Base-by-base conservation (phyloP, 2,113 vertebrate genomes). In the Corydoras maculifer region DNA sequence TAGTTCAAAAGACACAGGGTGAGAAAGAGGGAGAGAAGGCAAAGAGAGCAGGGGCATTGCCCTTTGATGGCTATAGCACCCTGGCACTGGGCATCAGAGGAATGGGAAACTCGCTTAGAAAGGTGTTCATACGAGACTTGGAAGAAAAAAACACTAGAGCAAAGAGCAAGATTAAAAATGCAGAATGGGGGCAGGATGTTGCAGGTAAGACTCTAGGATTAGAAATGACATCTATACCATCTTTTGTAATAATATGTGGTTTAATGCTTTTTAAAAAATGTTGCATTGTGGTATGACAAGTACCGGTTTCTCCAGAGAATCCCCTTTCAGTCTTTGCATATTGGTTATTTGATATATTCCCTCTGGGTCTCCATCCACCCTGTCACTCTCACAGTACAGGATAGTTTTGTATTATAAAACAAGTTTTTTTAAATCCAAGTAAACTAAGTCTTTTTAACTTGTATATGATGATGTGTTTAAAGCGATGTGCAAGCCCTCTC, bases 81-180 rank as follows among this genome's bases (percentile, higher is more conserved):
- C 30, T 77, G 57, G 5, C 25, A n/a, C 32, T 32, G n/a, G 58
- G 61, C 64, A 64, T 25, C 43, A 18, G 48, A 72, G 43, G 66
- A 31, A 81, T 80, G 82, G 79, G 80, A 31, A 82, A 81, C 72
- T 77, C 75, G 11, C 77, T 73, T 14, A 70, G 59, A 63, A 79
- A 81, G 68, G 61, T 65, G 65, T 29, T 70, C 67, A 8, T 55
- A 61, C 67, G 18, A 54, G 64, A n/a, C 58, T 66, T 74, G 58
- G 73, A 67, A 64, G 76, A 69, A 48, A 81, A 75, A 51, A 79
- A 79, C 49, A 80, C 10, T 18, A 80, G 35, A 43, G 54, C n/a
- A 49, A 65, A 57, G 32, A 67, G 53, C 58, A 77, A 76, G 58
- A 55, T 57, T 71, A 64, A 60, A 48, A 70, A 51, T 53, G 49